Conservation (phyloP, 2,113 vertebrate species). For the Cettia cetti region DNA sequence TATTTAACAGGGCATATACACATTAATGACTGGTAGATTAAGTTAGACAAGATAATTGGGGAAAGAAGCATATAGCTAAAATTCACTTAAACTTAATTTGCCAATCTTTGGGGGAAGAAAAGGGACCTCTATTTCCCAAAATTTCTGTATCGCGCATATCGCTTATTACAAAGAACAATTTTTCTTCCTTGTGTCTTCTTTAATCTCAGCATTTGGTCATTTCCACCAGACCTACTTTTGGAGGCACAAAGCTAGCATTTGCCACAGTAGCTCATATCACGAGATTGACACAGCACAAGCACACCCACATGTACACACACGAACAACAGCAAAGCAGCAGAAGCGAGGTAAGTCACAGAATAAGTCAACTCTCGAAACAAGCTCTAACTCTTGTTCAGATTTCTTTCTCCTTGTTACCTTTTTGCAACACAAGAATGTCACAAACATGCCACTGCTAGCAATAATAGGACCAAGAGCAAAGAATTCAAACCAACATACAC, state of each 20-base stretch:
- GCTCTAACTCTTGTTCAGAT: background rate
- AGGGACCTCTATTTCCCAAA: background rate
- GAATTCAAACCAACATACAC: background rate
- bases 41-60: background rate
- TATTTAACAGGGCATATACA: background rate
- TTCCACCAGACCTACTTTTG: background rate
- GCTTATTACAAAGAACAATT: background rate
- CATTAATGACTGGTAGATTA: background rate
- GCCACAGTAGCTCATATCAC: background rate
- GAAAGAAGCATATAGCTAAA: background rate
- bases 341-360: background rate
- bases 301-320: background rate
- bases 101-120: background rate
- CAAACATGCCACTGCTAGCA: background rate
- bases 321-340: slow-evolving; percentile 3
- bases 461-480: background rate
- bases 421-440: background rate
- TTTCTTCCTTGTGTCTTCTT: background rate
- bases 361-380: background rate
- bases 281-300: background rate
- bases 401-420: background rate
- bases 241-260: background rate
- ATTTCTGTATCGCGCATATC: background rate
- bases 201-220: background rate
- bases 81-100: background rate